Evolutionary conservation across 2,797 vertebrate genomes (phyloP).

Genomic region (Limnodromus scolopaceus): DNA sequence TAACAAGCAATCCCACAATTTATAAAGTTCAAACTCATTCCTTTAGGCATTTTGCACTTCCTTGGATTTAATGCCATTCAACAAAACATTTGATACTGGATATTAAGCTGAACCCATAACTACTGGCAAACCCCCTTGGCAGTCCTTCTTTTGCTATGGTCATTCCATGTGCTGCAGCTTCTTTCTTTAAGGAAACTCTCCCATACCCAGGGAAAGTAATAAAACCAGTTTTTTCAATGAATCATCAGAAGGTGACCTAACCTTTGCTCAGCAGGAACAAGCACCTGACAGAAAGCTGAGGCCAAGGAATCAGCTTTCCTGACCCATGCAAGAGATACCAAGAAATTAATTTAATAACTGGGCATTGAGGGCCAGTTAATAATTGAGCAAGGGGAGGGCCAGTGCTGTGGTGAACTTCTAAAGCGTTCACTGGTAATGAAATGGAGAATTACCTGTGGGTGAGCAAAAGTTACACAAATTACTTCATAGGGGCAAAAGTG

Average conservation of each 20-base stretch:
- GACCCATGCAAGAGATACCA: not conserved
- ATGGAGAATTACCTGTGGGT: not conserved
- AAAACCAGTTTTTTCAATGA: slow-evolving; percentile 44
- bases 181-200: not conserved
- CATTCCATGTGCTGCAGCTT: not conserved
- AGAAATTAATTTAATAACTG: not conserved
- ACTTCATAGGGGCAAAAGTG: not conserved
- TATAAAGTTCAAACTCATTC: not conserved
- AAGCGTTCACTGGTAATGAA: not conserved
- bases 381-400: not conserved
- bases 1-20: not conserved
- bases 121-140: not conserved
- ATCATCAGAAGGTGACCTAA: not conserved
- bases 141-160: not conserved
- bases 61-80: not conserved
- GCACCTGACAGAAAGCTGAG: not conserved
- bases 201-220: slow-evolving; percentile 5
- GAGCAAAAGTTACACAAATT: not conserved
- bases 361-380: not conserved
- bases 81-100: not conserved
- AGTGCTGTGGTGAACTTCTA: not conserved
- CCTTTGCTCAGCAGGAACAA: slow-evolving; percentile 45
- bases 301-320: not conserved
- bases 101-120: not conserved
- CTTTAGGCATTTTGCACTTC: not conserved